Base-by-base conservation (phyloP, 53 echinoderm and acorn worm species). In the Luidia sarsii region DNA sequence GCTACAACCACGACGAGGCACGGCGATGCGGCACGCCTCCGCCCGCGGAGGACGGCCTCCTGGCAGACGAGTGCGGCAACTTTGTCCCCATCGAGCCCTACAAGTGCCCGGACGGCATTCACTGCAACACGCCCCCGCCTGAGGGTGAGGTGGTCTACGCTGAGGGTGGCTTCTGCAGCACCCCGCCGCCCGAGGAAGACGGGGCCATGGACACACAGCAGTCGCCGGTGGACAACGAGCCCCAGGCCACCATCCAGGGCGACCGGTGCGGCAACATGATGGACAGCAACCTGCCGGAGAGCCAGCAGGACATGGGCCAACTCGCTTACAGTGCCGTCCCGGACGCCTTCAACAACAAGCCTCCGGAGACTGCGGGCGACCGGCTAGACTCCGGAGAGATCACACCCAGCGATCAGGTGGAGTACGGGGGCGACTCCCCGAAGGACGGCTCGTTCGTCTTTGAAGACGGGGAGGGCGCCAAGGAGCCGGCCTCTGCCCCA, bases 51-150 rank as follows among this genome's bases (percentile, higher is more conserved):
- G 83, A 86, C 23, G 83, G 82, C 50, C 80, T 45, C 70, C 39
- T 51, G 49, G 80, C 71, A 54, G 84, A 87, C 79, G 82, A 75
- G 27, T 72, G 68, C 46, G 43, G 57, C 64, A 54, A 64, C 7
- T 80, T 80, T 59, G 67, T 33, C 38, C 83, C 84, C 4, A 59
- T 80, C 45, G 69, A 80, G 38, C 55, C 41, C 51, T 83, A 80
- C 27, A 37, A 48, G 21, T 95, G 96, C 50, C 49, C 22, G 1
- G 93, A 90, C 86, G 96, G 96, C 6, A 31, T 48, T 25, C 39
- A 85, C 48, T 93, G 96, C 39, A 93, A 97, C 77, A 92, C 94
- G n/a, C 99, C 99, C 23, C 92, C 96, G 39, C 96, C 92, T 28
- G 83, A 87, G 30, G 82, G 80, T 34, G 64, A 49, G 73, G 74